Percentiles rank a stretch among this genome's conserved stretches.
These are phyloP conservation scores for Phrynocephalus versicolor DNA, from an alignment of 2,113 vertebrate species.

Conservation along the genomic window DNA sequence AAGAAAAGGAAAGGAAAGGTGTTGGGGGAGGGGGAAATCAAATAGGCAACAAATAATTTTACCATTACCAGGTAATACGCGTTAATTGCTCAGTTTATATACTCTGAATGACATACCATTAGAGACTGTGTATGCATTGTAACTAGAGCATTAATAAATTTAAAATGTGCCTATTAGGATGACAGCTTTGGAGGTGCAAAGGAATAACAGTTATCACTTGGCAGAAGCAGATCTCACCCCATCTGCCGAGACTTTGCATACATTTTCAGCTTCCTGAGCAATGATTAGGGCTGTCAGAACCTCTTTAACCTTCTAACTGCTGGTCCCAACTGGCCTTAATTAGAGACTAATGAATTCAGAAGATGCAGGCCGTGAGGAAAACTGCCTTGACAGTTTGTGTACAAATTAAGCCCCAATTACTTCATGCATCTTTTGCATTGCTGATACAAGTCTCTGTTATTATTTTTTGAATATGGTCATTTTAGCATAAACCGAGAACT, in stretches of 20 bases:
- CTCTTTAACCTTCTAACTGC: slow-evolving; percentile 99
- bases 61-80: slow-evolving; percentile 84
- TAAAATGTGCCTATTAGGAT: slow-evolving; percentile 92
- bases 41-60: slow-evolving; percentile 87
- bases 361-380: slow-evolving; percentile 94
- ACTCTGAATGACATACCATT: slow-evolving; percentile 90
- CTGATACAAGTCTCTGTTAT: slow-evolving; percentile 87
- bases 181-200: slow-evolving; percentile 95
- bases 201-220: slow-evolving; percentile 97
- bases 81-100: slow-evolving; percentile 90
- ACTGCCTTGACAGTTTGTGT: slow-evolving; percentile 91
- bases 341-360: slow-evolving; percentile 99
- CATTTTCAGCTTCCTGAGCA: slow-evolving; percentile 95
- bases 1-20: slow-evolving; percentile 29
- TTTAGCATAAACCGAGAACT: slow-evolving; percentile 82
- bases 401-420: slow-evolving; percentile 93
- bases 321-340: slow-evolving; percentile 98
- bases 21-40: slow-evolving; percentile 52
- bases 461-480: slow-evolving; percentile 86
- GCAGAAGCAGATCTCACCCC: slow-evolving; percentile 91
- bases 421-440: slow-evolving; percentile 88
- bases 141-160: slow-evolving; percentile 87
- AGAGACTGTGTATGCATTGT: slow-evolving; percentile 87
- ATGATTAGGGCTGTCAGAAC: slow-evolving; percentile 98
- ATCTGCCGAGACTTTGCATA: slow-evolving; percentile 93